Base-by-base conservation (phyloP, 2,888 invertebrate genomes). In the Dicroscelio sp. region DNA sequence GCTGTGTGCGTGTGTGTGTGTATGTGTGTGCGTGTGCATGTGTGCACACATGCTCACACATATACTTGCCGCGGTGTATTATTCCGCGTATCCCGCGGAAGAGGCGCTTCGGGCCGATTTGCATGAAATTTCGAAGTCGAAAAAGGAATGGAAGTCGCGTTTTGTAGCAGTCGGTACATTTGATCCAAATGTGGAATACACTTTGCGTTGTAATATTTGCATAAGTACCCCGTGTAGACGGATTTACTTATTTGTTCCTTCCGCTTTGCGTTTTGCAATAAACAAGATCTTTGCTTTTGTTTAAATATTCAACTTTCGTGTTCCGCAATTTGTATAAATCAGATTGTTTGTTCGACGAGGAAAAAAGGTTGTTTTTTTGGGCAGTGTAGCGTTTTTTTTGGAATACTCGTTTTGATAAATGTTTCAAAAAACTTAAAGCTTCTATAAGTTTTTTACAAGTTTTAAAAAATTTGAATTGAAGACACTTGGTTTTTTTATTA, bases 101-200 rank as follows among this genome's bases (percentile, higher is more conserved):
- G 35, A 80, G 60, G 73, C 27, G 83, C 86, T 79, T 35, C 73
- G 73, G 85, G 63, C 60, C 88, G 90, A 90, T 90, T 90, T 90
- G 83, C 86, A 90, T 90, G 86, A 86, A 83, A 90, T 86, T 82
- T 90, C 65, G 78, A 90, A 90, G 86, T 63, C 86, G 82, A 86
- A 82, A 85, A 85, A 85, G 80, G 65, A 82, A 86, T 55, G 58
- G 78, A 69, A 90, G 69, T 86, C 89, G 86, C 86, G 38, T 90
- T 86, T 76, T 63, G 76, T 69, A 31, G 20, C 69, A 82, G 76
- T 76, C 86, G 86, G 73, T 90, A 90, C 89, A 86, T 90, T 90
- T 90, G 82, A 90, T 90, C 89, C 89, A 76, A 85, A 89, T 60
- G 85, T 58, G 69, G 38, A 80, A 78, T 82, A 86, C 76, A 86